Percentiles rank a stretch among this genome's conserved stretches.
phyloP scores from a whole-genome alignment of 2,888 invertebrate species.

The Pyrrhosoma nymphula region DNA sequence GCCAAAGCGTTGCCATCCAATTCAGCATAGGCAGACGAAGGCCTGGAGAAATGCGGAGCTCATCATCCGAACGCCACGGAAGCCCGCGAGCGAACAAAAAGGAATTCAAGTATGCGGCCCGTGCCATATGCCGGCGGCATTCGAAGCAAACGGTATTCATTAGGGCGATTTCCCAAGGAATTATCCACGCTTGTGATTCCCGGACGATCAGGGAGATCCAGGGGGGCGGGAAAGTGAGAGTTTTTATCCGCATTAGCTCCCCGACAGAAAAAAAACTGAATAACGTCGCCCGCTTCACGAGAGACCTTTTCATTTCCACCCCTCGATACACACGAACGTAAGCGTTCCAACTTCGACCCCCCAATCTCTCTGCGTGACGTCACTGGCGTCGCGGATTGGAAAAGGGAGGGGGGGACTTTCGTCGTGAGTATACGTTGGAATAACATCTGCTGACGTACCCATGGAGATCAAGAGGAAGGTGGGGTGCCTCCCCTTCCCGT shows the following conservation, averaged over 20 bases:
- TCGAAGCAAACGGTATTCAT: background rate
- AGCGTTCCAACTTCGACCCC: background rate
- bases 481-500: background rate
- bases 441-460: slow-evolving; percentile 52
- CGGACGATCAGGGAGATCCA: background rate
- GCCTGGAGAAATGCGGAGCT: too few species aligned
- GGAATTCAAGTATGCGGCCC: too few species aligned
- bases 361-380: background rate
- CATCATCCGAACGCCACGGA: too few species aligned
- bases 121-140: background rate
- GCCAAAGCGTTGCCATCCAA: too few species aligned
- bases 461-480: slow-evolving; percentile 27
- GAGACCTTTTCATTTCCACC: slow-evolving; percentile 36
- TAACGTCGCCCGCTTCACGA: background rate
- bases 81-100: too few species aligned
- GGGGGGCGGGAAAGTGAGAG: background rate
- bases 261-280: background rate
- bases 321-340: background rate
- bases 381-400: slow-evolving; percentile 5
- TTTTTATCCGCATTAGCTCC: background rate
- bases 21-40: too few species aligned
- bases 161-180: background rate
- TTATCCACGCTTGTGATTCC: slow-evolving; percentile 12
- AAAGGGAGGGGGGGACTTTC: background rate
- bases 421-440: background rate